These are phyloP conservation scores for Smittia aterrima DNA, from an alignment of 2,888 invertebrate species.

Conservation along the genomic window DNA sequence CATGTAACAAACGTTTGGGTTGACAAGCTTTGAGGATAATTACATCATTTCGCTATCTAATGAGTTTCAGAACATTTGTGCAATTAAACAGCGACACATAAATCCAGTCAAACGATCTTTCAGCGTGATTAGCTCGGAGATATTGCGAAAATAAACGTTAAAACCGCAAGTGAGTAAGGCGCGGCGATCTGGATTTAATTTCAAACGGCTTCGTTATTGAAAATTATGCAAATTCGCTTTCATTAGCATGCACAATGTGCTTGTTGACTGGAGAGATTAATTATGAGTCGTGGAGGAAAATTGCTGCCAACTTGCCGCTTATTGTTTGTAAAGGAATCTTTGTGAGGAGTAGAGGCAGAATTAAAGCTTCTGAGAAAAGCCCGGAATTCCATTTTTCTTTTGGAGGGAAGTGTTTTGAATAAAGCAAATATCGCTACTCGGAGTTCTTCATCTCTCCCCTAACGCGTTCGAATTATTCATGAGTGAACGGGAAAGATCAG, in stretches of 20 bases:
- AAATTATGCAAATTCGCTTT: not conserved
- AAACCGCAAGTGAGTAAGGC: too few species aligned
- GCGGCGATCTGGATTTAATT: too few species aligned
- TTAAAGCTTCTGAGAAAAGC: too few species aligned
- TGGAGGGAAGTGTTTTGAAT: too few species aligned
- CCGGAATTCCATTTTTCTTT: too few species aligned
- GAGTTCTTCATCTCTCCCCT: too few species aligned
- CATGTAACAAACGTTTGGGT: too few species aligned
- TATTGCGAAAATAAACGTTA: too few species aligned
- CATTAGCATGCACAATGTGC: not conserved
- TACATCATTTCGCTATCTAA: not conserved
- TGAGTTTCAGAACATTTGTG: not conserved
- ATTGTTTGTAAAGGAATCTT: not conserved
- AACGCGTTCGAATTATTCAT: not conserved
- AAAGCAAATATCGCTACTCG: too few species aligned
- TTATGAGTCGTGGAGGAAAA: not conserved
- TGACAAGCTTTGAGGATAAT: not conserved
- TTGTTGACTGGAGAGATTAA: not conserved
- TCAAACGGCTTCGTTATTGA: not conserved
- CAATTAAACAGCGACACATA: too few species aligned
- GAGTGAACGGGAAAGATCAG: not conserved
- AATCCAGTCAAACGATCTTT: too few species aligned
- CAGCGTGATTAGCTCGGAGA: too few species aligned
- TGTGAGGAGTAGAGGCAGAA: not conserved
- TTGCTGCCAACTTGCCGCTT: not conserved